Evolutionary conservation across 2,797 vertebrate genomes (phyloP).

Genomic region (Rousettus madagascariensis): DNA sequence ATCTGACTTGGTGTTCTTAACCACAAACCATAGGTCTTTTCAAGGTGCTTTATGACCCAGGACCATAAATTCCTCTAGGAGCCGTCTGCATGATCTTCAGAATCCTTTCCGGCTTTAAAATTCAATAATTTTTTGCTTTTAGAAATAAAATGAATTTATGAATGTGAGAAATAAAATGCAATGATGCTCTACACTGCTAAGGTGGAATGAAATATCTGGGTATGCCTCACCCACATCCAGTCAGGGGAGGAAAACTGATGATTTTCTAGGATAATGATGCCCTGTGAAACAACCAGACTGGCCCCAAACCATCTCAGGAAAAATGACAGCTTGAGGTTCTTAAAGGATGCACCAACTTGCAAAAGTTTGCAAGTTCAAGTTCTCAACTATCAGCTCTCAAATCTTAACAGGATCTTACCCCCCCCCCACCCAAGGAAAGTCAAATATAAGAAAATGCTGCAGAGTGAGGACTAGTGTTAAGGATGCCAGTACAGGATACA

Average conservation of each 20-base stretch:
- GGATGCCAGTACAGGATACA: neutral
- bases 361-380: slow-evolving; percentile 48
- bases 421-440: neutral
- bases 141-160: slow-evolving; percentile 41
- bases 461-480: neutral
- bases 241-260: neutral
- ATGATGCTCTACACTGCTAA: neutral
- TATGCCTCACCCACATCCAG: neutral
- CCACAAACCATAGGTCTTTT: neutral
- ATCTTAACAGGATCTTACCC: neutral
- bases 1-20: neutral
- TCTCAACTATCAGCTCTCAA: neutral
- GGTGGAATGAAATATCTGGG: neutral
- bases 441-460: neutral
- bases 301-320: slow-evolving; percentile 11
- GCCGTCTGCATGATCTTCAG: neutral
- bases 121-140: neutral
- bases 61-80: slow-evolving; percentile 50
- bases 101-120: slow-evolving; percentile 57
- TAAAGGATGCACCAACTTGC: neutral
- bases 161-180: slow-evolving; percentile 17
- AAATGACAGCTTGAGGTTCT: slow-evolving; percentile 33
- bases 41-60: neutral
- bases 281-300: neutral
- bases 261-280: slow-evolving; percentile 46